phyloP scores from a whole-genome alignment of 53 echinoderm and acorn worm genomes.

The Arbacia lixula region DNA sequence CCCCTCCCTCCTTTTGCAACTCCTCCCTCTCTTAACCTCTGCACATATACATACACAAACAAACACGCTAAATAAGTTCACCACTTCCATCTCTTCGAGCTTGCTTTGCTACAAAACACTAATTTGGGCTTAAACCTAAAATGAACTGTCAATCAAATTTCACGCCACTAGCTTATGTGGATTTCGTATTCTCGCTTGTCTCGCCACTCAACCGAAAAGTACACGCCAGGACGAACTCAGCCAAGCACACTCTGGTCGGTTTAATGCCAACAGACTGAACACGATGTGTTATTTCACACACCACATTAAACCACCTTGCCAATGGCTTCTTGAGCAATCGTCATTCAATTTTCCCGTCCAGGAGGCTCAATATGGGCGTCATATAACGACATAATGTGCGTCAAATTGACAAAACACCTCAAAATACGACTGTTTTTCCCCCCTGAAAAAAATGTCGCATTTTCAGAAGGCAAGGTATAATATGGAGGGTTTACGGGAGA shows the following conservation, averaged over 20 bases:
- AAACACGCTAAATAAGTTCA: not conserved
- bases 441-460: no score
- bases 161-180: not conserved
- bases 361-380: no score
- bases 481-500: no score
- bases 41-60: not conserved
- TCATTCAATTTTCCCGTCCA: no score
- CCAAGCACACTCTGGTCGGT: no score
- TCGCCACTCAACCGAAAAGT: constrained; percentile 5
- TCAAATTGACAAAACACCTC: no score
- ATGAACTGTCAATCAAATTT: constrained; percentile 37
- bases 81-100: not conserved
- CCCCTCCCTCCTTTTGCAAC: not conserved
- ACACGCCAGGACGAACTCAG: no score
- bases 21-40: not conserved
- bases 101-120: not conserved
- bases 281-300: no score
- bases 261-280: no score
- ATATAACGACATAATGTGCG: no score
- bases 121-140: constrained; percentile 2
- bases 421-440: no score
- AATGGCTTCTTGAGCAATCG: constrained; percentile 8
- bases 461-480: no score
- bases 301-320: not conserved
- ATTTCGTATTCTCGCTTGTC: not conserved